Evolutionary conservation across 2,888 invertebrate genomes (phyloP).

Genomic region (Trachelus stipa): DNA sequence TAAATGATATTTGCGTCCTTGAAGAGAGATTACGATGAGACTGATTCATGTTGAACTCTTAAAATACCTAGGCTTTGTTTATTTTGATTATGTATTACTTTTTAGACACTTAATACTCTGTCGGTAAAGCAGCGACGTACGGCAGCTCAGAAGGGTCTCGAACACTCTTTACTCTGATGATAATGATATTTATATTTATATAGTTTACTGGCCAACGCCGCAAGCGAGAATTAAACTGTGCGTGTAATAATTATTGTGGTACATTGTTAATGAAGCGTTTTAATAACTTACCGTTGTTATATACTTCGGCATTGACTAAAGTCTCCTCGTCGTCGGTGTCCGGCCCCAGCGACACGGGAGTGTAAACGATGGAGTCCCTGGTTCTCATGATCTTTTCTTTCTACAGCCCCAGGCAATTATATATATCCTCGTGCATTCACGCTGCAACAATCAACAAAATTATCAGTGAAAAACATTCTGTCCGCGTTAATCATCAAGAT

Average conservation of each 20-base stretch:
- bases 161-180: neutral
- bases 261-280: neutral
- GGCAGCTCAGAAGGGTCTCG: neutral
- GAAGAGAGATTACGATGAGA: neutral
- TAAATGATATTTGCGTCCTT: neutral
- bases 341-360: slow-evolving; percentile 62
- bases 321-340: slow-evolving; percentile 65
- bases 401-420: neutral
- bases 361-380: slow-evolving; percentile 61
- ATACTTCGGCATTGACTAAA: slow-evolving; percentile 62
- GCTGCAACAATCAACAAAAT: neutral
- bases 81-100: neutral
- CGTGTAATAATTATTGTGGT: neutral
- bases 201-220: neutral
- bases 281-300: slow-evolving; percentile 55
- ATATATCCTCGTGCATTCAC: neutral
- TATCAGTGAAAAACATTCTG: neutral
- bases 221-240: neutral
- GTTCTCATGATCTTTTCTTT: slow-evolving; percentile 49
- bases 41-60: neutral
- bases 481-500: neutral
- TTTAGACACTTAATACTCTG: neutral
- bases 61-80: neutral
- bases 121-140: neutral
- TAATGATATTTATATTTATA: neutral